These are phyloP conservation scores for Acanthochromis polyacanthus DNA, from an alignment of 2,113 vertebrate genomes.

Conservation along the genomic window DNA sequence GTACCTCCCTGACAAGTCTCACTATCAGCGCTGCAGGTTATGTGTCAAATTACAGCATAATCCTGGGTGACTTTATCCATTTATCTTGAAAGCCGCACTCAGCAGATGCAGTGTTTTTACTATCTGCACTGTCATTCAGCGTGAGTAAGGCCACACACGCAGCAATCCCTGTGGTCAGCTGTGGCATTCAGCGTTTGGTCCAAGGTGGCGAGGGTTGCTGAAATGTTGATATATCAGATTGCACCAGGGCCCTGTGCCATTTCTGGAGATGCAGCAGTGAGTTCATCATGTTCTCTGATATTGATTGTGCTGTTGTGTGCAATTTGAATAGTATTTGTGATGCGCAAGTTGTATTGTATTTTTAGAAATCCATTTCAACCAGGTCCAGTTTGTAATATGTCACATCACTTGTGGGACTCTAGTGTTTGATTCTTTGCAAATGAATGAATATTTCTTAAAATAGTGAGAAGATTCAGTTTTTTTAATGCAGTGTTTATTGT, in stretches of 20 bases:
- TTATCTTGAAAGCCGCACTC: slow-evolving; percentile 57
- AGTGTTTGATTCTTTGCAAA: too few species aligned
- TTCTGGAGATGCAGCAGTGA: slow-evolving; percentile 2
- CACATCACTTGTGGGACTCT: background rate
- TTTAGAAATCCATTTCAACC: background rate
- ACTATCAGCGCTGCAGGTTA: slow-evolving; percentile 6
- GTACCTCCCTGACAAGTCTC: slow-evolving; percentile 16
- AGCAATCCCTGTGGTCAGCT: slow-evolving; percentile 28
- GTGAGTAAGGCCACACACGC: slow-evolving; percentile 14
- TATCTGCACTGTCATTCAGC: slow-evolving; percentile 43
- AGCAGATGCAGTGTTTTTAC: slow-evolving; percentile 46
- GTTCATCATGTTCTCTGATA: slow-evolving; percentile 34
- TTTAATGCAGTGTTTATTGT: background rate
- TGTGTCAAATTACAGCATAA: slow-evolving; percentile 63
- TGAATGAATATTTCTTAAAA: background rate
- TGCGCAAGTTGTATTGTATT: slow-evolving; percentile 13
- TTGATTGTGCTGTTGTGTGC: slow-evolving; percentile 35
- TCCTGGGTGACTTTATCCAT: slow-evolving; percentile 60
- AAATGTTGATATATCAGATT: slow-evolving; percentile 37
- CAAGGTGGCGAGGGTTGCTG: slow-evolving; percentile 32
- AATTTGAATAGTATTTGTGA: slow-evolving; percentile 31
- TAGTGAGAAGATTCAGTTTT: background rate
- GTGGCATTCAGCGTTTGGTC: slow-evolving; percentile 24
- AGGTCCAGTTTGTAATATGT: background rate
- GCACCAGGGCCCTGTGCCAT: slow-evolving; percentile 17